Base-by-base conservation (phyloP, 64 coral and sea anemone species). In the Dendronephthya gigantea region DNA sequence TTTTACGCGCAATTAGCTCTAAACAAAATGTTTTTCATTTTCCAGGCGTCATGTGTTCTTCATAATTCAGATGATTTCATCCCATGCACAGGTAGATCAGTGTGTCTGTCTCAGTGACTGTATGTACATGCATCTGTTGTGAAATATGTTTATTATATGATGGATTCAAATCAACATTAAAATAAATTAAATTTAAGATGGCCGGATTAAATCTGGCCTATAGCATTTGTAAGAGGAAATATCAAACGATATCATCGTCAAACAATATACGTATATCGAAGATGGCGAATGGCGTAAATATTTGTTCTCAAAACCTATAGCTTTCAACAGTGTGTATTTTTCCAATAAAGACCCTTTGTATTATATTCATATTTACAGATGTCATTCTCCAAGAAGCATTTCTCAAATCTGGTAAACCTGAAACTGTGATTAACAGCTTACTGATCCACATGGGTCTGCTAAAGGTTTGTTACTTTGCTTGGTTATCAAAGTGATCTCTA, bases 401-500 rank as follows among this genome's bases (percentile, higher is more conserved):
- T 39, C 36, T 39, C 6, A 35, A 35, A 29, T 33, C 9, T 79
- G 72, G 37, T 15, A 79, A 79, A 35, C 72, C 72, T 33, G 72
- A 79, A 36, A 79, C 72, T 12, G 72, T 79, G 14, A 39, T 79
- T 34, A 79, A 79, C 72, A 36, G 15, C 32, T 34, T 79, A 17
- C 72, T 79, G 15, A 29, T 79, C 29, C 72, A 79, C 72, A 79
- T 79, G 72, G 72, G 72, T 39, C 36, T 79, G 37, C 72, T 79
- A 35, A 79, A 79, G 72, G 72, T 79, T 79, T 15, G 72, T 34
- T 9, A 36, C 29, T 2, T 79, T 39, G 13, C 72, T 11, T 45
- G n/a, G n/a, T n/a, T n/a, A n/a, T n/a, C n/a, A n/a, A n/a, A n/a
- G n/a, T n/a, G n/a, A n/a, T n/a, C n/a, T n/a, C n/a, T n/a, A n/a